Evolutionary conservation across 2,797 vertebrate species (phyloP), one percentile per base, ranked within the genome.

Genomic region (Tinamus major): DNA sequence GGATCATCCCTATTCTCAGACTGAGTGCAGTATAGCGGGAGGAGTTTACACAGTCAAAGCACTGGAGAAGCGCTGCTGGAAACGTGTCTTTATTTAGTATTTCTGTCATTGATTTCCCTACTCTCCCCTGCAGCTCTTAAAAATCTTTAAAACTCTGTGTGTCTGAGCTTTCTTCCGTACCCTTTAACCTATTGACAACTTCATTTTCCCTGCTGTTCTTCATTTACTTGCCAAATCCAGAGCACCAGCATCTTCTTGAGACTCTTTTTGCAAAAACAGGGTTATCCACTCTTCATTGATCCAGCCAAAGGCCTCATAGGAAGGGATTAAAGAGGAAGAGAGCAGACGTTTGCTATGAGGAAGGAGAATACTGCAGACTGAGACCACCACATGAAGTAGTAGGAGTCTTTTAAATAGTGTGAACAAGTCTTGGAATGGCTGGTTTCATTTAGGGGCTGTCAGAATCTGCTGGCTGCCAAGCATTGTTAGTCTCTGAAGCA

Each of bases 401-500:
- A 81, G 5, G 16, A 65, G 7, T 3, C 16, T 65, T 91, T 6
- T 77, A 44, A 89, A 55, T 46, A 31, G 56, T 55, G 33, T 77
- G 26, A 63, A 21, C 33, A 10, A 13, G 33, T 29, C 51, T 71
- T 64, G 8, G 10, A 76, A 53, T 33, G 3, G 13, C 79, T 62
- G 2, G 53, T 87, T 53, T 71, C 56, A 39, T 12, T 62, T 68
- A 18, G 6, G 8, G 8, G 53, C 62, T 87, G 19, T 31, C n/a
- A 81, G 37, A 83, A 7, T 15, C 49, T 8, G 23, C 33, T 87
- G 0, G 0, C 42, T 35, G 33, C 42, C 19, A n/a, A 1, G 4
- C 44, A 67, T 64, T 77, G 15, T 20, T 37, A 33, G 49, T 58
- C 63, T 75, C 27, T 87, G 53, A 75, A 55, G n/a, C 6, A 49